Evolutionary conservation across 2,113 vertebrate genomes (phyloP), one percentile per base, ranked within the genome.

Genomic region (Eolophus roseicapilla): DNA sequence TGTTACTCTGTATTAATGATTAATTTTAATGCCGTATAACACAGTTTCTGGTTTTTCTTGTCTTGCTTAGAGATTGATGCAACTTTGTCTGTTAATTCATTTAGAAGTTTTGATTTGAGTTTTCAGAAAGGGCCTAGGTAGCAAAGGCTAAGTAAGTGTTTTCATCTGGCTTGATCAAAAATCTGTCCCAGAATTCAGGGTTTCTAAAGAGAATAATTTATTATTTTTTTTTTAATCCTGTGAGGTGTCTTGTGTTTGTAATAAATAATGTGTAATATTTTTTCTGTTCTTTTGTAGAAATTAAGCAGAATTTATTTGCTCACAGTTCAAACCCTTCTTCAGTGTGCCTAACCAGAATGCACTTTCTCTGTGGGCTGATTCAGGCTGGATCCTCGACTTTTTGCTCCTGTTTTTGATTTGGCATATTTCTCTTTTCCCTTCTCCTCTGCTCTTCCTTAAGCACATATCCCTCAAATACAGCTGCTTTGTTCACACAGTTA

Each of bases 41-140:
- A 52, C 57, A 76, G 43, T 84, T 91, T 77, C 86, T 89, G 83
- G 33, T 84, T 95, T 91, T 88, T 86, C 86, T 86, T 79, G 29
- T 71, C 77, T 78, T 35, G 37, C 52, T 90, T 28, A 77, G 76
- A 62, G 33, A 62, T 82, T 80, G 17, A 0, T 49, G 24, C 64
- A 57, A 28, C 41, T 88, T 91, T 65, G 31, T 19, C 25, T 83
- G 17, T 29, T 60, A 78, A 91, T 64, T 82, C 1, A 2, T 86
- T 28, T 31, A 14, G 39, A 84, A 79, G 12, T 67, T 73, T 63
- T 57, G n/a, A 37, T 9, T 29, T 1, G 2, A 60, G 5, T 39
- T 62, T 82, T 73, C 29, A 84, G 71, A 62, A 95, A 90, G 47
- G 39, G 28, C 27, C 49, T 18, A 3, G 19, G 35, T 73, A 57